Percentiles rank a stretch among this genome's conserved stretches.
Evolutionary conservation across 2,888 invertebrate species (phyloP).

Genomic region (Stratiomys singularior): DNA sequence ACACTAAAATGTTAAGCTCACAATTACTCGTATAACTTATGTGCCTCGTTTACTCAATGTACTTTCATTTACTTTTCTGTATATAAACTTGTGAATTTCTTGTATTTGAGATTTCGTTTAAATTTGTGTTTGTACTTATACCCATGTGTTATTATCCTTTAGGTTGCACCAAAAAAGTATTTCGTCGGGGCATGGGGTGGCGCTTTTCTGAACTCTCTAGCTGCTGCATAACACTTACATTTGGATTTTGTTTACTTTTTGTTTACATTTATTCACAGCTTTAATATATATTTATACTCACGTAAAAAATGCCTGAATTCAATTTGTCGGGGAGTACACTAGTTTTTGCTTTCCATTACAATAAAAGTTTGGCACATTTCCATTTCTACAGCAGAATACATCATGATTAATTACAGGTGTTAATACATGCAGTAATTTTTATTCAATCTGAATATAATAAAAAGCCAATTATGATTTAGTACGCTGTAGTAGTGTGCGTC

Average conservation of each 20-base stretch:
- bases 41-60: background rate
- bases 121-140: constrained; percentile 38
- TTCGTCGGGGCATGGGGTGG: constrained; percentile 10
- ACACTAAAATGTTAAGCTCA: background rate
- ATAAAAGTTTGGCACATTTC: constrained; percentile 50
- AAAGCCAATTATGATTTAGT: background rate
- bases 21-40: background rate
- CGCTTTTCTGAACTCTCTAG: background rate
- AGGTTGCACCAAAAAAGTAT: background rate
- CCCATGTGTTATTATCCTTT: background rate
- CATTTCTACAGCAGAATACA: constrained; percentile 26
- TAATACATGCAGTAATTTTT: background rate
- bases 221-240: background rate
- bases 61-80: background rate
- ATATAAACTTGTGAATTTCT: constrained; percentile 21
- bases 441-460: constrained; percentile 10
- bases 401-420: constrained; percentile 26
- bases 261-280: constrained; percentile 40
- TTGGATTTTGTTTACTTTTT: no score
- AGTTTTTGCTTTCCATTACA: constrained; percentile 32
- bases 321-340: constrained; percentile 20
- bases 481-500: background rate
- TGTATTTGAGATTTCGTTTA: background rate
- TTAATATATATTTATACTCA: constrained; percentile 28
- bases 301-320: constrained; percentile 51